Base-by-base conservation (phyloP, 2,888 invertebrate genomes). In the Myopa tessellatipennis region DNA sequence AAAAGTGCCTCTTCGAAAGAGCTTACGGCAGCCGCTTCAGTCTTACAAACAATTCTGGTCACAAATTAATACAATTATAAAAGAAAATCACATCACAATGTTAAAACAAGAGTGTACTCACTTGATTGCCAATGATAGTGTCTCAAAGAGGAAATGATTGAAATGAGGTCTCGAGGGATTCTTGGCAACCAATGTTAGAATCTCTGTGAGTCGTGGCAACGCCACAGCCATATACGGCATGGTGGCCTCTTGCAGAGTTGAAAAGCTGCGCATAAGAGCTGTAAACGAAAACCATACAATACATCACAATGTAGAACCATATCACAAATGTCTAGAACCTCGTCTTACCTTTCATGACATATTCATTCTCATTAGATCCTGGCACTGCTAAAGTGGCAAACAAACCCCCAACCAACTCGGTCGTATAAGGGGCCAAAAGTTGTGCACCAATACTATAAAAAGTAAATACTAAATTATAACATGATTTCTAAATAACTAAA, bases 121-220 rank as follows among this genome's bases (percentile, higher is more conserved):
- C 95, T 93, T 94, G n/a, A 96, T 94, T 4, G 95, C 93, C 67
- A 99, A 90, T 40, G 98, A 96, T 61, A 99, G 91, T 0, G 96
- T 95, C 91, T 99, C 99, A 88, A 99, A 99, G 58, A 99, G 91
- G 90, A 96, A 99, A 88, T 99, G 99, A 90, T 99, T 99, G 90
- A 99, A 99, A 88, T 98, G 96, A 0, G 99, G 99, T 85, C 97
- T 96, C 84, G 96, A 96, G 0, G 99, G 96, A 90, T 98, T 99
- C 90, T 96, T 96, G 75, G 97, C 93, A 45, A 98, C 97, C 55
- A 92, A 90, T 5, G 93, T 90, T 65, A 99, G 90, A 88, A 97
- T 96, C 82, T 93, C 92, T 0, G 97, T 97, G 34, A 99, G 91
- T 85, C 95, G 94, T 0, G 96, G 95, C 80, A 98, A 89, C 4